These are phyloP conservation scores for Tragelaphus imberbis DNA, from an alignment of 2,113 vertebrate genomes.

Conservation along the genomic window DNA sequence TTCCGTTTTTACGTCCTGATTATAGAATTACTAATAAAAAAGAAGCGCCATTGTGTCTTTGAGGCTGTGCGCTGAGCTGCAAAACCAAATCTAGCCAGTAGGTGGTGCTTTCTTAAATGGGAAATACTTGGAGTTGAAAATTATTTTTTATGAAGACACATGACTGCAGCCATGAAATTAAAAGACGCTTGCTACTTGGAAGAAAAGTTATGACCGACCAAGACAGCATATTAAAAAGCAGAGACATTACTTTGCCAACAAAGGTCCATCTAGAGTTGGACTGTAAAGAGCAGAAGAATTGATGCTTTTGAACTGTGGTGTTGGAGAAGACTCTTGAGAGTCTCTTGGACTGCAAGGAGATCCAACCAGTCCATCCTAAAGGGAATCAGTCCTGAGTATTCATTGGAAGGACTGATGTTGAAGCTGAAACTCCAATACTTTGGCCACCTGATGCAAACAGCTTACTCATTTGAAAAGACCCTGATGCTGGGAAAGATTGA, in stretches of 20 bases:
- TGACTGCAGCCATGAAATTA: not conserved
- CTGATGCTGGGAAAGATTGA: not conserved
- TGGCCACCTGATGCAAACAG: not conserved
- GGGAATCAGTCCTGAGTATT: not conserved
- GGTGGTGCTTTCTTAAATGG: not conserved
- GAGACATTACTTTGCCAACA: not conserved
- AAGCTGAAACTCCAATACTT: not conserved
- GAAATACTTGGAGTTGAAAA: not conserved
- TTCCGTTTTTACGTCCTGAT: not conserved
- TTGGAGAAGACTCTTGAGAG: not conserved
- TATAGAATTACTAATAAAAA: not conserved
- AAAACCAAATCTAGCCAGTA: not conserved
- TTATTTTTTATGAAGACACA: not conserved
- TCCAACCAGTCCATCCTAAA: not conserved
- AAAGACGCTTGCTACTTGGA: not conserved
- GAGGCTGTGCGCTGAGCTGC: not conserved
- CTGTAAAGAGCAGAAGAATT: not conserved
- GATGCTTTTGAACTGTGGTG: not conserved
- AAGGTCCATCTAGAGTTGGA: not conserved
- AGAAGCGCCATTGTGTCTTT: not conserved
- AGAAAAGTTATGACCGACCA: not conserved
- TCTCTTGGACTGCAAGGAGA: not conserved
- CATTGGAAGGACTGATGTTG: not conserved
- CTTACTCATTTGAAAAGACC: not conserved
- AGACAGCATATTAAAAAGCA: not conserved